These are phyloP conservation scores for Suncus etruscus DNA, from an alignment of 2,113 vertebrate species.

Conservation along the genomic window DNA sequence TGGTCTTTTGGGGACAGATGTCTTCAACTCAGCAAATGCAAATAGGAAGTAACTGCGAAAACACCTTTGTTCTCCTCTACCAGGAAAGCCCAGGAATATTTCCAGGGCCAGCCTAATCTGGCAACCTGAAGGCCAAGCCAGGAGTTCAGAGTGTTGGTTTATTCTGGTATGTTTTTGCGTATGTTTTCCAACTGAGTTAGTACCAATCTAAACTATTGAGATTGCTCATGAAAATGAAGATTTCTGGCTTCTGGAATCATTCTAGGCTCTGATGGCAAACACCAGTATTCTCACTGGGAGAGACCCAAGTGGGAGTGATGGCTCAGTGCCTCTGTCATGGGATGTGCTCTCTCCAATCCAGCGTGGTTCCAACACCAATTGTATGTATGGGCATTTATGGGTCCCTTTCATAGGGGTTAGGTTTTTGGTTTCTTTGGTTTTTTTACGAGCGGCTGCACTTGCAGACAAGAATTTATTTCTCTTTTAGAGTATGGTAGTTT, in stretches of 20 bases:
- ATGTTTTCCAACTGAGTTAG: slow-evolving; percentile 28
- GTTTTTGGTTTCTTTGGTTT: background rate
- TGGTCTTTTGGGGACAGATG: background rate
- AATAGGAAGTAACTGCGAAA: background rate
- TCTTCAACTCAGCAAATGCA: background rate
- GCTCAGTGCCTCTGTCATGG: background rate
- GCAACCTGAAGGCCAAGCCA: background rate
- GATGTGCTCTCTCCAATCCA: too few species aligned
- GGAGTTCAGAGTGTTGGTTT: background rate
- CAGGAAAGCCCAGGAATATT: background rate
- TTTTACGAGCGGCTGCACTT: background rate
- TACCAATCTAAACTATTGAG: background rate
- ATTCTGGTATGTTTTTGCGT: background rate
- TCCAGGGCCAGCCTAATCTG: background rate
- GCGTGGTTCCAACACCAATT: background rate
- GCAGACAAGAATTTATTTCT: background rate
- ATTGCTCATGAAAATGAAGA: background rate
- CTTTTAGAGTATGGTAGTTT: background rate
- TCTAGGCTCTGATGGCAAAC: background rate
- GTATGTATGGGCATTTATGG: background rate
- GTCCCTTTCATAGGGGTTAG: background rate
- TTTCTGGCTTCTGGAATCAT: background rate
- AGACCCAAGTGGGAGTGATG: background rate
- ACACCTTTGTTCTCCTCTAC: background rate
- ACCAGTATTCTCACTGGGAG: background rate